Evolutionary conservation across 2,113 vertebrate species (phyloP).

Genomic region (Parotia lawesii): DNA sequence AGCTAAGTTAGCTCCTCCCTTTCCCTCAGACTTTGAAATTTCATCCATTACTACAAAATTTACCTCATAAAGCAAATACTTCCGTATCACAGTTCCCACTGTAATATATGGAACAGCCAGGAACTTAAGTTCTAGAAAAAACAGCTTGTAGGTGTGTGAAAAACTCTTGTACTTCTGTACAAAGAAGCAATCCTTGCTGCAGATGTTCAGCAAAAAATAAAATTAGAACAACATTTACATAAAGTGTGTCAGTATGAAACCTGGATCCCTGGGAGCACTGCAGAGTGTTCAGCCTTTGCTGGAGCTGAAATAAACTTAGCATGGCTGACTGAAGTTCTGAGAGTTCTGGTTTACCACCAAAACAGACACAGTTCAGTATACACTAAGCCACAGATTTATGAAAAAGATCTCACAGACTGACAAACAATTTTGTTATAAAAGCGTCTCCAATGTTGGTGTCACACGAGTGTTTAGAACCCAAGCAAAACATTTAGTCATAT

Average conservation of each 20-base stretch:
- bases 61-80: not conserved
- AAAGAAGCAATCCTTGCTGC: not conserved
- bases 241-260: not conserved
- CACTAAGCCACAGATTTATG: slow-evolving; percentile 51
- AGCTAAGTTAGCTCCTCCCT: not conserved
- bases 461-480: slow-evolving; percentile 33
- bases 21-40: not conserved
- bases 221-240: not conserved
- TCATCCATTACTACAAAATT: not conserved
- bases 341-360: slow-evolving; percentile 38
- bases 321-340: slow-evolving; percentile 25
- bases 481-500: slow-evolving; percentile 62
- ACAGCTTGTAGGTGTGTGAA: not conserved
- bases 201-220: slow-evolving; percentile 14
- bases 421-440: slow-evolving; percentile 60
- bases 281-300: slow-evolving; percentile 46
- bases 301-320: slow-evolving; percentile 40
- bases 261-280: not conserved
- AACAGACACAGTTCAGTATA: slow-evolving; percentile 53
- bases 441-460: not conserved
- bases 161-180: not conserved
- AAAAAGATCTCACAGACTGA: slow-evolving; percentile 55
- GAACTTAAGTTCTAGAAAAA: not conserved
- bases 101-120: not conserved
- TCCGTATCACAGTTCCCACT: not conserved